Evolutionary conservation across 2,113 vertebrate species (phyloP), one percentile per base, ranked within the genome.

Genomic region (Pseudonaja textilis): DNA sequence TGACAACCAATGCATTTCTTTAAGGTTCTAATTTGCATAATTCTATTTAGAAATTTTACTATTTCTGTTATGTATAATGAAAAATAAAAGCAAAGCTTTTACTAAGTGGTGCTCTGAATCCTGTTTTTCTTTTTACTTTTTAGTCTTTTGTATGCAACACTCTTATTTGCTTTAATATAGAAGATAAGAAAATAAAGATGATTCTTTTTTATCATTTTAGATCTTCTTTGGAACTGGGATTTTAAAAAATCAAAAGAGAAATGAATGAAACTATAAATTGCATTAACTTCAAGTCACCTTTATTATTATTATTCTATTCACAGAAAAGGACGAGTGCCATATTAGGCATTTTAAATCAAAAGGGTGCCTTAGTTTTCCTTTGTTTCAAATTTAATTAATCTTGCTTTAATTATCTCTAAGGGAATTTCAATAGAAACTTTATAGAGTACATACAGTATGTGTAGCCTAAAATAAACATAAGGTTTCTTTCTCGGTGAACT

Each of bases 311-410:
- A 93, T 96, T 88, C 14, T 69, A 69, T 87, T 91, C 56, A 87
- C 52, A 87, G 94, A 95, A 96, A 93, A 52, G 54, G 94, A 94
- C 92, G 18, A 90, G 42, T 91, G 86, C 61, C 92, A 6, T 93
- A 92, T 96, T 90, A 94, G 90, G 93, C 95, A 81, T 93, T 96
- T 96, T 95, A 96, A 96, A 96, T 94, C 16, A 52, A 93, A 93
- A 42, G 56, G 85, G 96, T 94, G 92, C 93, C 92, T 94, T 91
- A 22, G 47, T 95, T 94, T 92, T 11, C 34, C 14, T 94, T 92
- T 52, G 86, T 92, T 92, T 54, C 89, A 86, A 95, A 93, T 95
- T 91, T 93, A 92, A 26, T 89, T 90, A 87, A 95, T 88, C 54
- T 0, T 93, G 93, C 81, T 95, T 94, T 94, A 95, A 94, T 95